Conservation (phyloP, 2,113 vertebrate genomes). For the Melospiza melodia region DNA sequence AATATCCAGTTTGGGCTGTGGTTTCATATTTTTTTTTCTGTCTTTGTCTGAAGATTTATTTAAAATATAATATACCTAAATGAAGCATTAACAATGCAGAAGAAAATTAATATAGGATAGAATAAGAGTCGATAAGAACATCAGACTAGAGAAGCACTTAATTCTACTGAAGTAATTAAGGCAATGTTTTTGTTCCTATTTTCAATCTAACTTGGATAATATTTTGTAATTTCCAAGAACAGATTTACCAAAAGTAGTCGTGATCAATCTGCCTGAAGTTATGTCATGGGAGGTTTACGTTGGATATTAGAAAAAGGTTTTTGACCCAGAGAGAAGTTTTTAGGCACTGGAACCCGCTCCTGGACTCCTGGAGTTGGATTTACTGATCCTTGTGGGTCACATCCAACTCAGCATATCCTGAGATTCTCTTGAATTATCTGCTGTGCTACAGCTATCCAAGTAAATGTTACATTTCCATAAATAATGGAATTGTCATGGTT, state of each 20-base stretch:
- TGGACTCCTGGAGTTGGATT: not conserved
- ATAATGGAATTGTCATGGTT: not conserved
- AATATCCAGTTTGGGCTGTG: not conserved
- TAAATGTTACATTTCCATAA: not conserved
- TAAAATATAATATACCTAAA: not conserved
- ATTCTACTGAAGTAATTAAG: not conserved
- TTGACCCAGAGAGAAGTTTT: not conserved
- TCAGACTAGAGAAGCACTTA: not conserved
- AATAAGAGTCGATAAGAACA: not conserved
- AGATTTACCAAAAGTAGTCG: not conserved
- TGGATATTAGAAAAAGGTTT: not conserved
- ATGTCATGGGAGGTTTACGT: not conserved
- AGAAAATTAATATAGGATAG: not conserved
- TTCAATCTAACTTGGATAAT: not conserved
- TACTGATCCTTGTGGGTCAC: not conserved
- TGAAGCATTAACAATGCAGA: not conserved
- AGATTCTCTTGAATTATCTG: not conserved
- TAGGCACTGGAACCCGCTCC: not conserved
- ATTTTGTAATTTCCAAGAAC: not conserved
- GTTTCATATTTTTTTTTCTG: not conserved
- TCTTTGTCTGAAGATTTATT: not conserved
- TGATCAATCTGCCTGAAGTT: not conserved
- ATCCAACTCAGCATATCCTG: not conserved
- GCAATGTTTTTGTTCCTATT: not conserved
- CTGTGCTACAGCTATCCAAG: not conserved